These are phyloP conservation scores for Aleiodes leptofemur DNA, from an alignment of 2,888 invertebrate species.

Conservation along the genomic window DNA sequence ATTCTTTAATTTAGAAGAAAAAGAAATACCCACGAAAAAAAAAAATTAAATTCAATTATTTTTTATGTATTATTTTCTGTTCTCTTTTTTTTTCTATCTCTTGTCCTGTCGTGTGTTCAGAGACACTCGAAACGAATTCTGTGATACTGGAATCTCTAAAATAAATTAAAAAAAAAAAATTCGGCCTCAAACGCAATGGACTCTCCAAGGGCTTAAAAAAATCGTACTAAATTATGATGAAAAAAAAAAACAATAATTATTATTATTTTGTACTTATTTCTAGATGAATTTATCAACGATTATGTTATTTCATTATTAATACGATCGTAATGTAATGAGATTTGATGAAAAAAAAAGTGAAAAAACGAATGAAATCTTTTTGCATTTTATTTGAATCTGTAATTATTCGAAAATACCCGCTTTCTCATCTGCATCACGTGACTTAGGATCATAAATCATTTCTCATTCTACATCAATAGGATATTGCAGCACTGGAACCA, in stretches of 20 bases:
- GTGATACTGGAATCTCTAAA: conserved; percentile 66
- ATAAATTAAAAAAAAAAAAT: conserved; percentile 16
- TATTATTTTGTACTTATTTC: conserved; percentile 31
- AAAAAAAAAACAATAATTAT: neutral
- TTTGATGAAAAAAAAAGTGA: neutral
- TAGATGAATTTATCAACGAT: conserved; percentile 5
- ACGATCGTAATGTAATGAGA: conserved; percentile 3
- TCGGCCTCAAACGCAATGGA: conserved; percentile 43
- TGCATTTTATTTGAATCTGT: neutral
- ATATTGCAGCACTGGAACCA: neutral
- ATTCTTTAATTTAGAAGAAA: conserved; percentile 9
- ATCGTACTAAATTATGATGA: conserved; percentile 8
- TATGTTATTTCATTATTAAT: conserved; percentile 22
- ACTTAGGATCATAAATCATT: conserved; percentile 7
- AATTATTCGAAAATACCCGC: neutral
- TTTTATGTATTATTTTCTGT: conserved; percentile 22
- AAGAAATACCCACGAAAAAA: neutral
- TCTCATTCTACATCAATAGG: neutral
- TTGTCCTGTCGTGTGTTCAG: conserved; percentile 41
- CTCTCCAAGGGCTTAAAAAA: conserved; percentile 29
- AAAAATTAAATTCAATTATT: conserved; percentile 6
- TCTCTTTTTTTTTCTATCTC: conserved; percentile 11
- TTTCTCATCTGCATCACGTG: neutral
- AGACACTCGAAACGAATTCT: conserved; percentile 59
- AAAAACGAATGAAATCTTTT: neutral